A percentile compares a stretch with the other conserved stretches of the same genome.
Conservation (phyloP, 1,140 invertebrate species). For the Habropoda laboriosa region DNA sequence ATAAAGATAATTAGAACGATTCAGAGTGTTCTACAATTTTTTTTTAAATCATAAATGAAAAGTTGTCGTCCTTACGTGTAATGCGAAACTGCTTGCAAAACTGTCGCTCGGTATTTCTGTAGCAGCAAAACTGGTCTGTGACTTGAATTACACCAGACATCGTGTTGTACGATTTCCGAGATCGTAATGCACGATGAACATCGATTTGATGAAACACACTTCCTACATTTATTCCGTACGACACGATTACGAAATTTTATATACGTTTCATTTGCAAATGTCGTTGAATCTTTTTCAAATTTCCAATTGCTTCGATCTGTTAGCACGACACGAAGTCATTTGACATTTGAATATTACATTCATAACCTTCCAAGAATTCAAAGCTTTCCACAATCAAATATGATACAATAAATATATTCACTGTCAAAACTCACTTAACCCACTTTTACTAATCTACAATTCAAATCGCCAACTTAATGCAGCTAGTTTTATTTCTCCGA, state of each 20-base stretch:
- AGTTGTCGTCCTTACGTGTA: slow-evolving; percentile 49
- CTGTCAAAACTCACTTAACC: no score
- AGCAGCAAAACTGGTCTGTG: slow-evolving; percentile 44
- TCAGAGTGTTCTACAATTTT: not conserved
- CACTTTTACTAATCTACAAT: not conserved
- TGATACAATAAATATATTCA: no score
- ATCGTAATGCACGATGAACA: slow-evolving; percentile 38
- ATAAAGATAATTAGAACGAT: not conserved
- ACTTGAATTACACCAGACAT: slow-evolving; percentile 56
- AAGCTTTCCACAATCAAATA: not conserved
- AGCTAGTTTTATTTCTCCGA: not conserved
- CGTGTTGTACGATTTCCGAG: slow-evolving; percentile 41
- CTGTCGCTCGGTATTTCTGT: slow-evolving; percentile 49
- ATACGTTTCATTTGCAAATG: slow-evolving; percentile 5
- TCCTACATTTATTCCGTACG: slow-evolving; percentile 11
- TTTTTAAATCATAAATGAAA: slow-evolving; percentile 30
- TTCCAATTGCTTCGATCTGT: no score
- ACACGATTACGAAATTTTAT: not conserved
- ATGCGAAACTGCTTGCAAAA: slow-evolving; percentile 59
- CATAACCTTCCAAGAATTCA: not conserved
- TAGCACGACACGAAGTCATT: not conserved
- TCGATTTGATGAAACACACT: slow-evolving; percentile 20
- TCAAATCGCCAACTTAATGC: not conserved
- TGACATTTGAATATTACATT: not conserved
- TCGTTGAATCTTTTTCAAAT: not conserved